These are phyloP conservation scores for Tenthredo amoena DNA, from an alignment of 2,888 invertebrate genomes.

Conservation along the genomic window DNA sequence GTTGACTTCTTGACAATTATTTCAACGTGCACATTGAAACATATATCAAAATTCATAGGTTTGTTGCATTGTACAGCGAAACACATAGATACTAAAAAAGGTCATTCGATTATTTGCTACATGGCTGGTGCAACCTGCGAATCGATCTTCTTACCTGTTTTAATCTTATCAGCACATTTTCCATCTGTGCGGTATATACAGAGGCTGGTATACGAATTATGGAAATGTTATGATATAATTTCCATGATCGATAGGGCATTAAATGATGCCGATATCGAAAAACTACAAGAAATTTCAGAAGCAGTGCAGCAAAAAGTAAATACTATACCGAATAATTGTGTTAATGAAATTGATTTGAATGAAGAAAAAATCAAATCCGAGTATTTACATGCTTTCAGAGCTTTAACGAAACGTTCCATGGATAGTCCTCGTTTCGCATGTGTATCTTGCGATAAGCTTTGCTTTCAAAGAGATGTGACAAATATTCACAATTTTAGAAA, in stretches of 20 bases:
- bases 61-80: conserved; percentile 44
- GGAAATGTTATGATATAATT: conserved; percentile 9
- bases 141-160: conserved; percentile 56
- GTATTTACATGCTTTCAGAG: conserved; percentile 56
- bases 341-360: conserved; percentile 54
- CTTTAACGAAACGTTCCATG: conserved; percentile 21
- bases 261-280: conserved; percentile 36
- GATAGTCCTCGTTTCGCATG: conserved; percentile 58
- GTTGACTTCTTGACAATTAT: conserved; percentile 39
- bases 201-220: conserved; percentile 51
- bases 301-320: conserved; percentile 27
- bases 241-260: conserved; percentile 50
- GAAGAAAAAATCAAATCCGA: conserved; percentile 55
- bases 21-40: conserved; percentile 30
- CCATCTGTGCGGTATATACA: conserved; percentile 55
- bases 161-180: conserved; percentile 58
- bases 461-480: conserved; percentile 55
- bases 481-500: conserved; percentile 48
- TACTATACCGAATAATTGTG: conserved; percentile 3
- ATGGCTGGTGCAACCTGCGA: conserved; percentile 52
- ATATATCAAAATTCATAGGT: conserved; percentile 3
- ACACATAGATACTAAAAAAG: conserved; percentile 8
- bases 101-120: conserved; percentile 55
- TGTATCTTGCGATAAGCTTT: conserved; percentile 61
- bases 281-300: conserved; percentile 19